Evolutionary conservation across 2,888 invertebrate genomes (phyloP).

Genomic region (Melinopterus prodromus): DNA sequence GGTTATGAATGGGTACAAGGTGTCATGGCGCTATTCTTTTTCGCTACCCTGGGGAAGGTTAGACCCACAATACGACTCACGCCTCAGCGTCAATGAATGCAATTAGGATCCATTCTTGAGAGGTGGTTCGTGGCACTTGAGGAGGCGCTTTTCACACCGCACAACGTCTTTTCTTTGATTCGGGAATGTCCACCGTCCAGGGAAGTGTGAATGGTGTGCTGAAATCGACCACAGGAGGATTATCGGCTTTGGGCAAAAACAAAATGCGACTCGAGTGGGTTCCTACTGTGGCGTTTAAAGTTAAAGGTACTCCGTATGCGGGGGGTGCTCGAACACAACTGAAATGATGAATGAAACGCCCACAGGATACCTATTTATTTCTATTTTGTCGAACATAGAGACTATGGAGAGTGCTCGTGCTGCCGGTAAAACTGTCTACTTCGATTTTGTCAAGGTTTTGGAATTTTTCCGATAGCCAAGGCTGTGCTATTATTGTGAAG

Average conservation of each 20-base stretch:
- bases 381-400: neutral
- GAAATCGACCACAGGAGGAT: neutral
- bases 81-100: constrained; percentile 60
- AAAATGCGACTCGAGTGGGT: neutral
- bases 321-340: neutral
- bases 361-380: neutral
- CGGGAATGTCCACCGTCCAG: neutral
- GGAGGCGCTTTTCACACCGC: constrained; percentile 35
- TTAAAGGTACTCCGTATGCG: neutral
- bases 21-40: constrained; percentile 54
- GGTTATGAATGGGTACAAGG: constrained; percentile 53
- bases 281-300: neutral
- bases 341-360: neutral
- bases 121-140: constrained; percentile 40
- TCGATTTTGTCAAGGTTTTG: too few relatives aligned
- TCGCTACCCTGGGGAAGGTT: constrained; percentile 43
- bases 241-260: constrained; percentile 4
- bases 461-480: too few relatives aligned
- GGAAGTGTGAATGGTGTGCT: neutral
- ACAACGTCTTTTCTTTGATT: neutral
- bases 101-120: constrained; percentile 58
- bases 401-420: too few relatives aligned
- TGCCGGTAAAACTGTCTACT: too few relatives aligned
- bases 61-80: constrained; percentile 51
- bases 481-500: too few relatives aligned